Conservation (phyloP, 2,113 vertebrate genomes). For the Aegithalos caudatus region DNA sequence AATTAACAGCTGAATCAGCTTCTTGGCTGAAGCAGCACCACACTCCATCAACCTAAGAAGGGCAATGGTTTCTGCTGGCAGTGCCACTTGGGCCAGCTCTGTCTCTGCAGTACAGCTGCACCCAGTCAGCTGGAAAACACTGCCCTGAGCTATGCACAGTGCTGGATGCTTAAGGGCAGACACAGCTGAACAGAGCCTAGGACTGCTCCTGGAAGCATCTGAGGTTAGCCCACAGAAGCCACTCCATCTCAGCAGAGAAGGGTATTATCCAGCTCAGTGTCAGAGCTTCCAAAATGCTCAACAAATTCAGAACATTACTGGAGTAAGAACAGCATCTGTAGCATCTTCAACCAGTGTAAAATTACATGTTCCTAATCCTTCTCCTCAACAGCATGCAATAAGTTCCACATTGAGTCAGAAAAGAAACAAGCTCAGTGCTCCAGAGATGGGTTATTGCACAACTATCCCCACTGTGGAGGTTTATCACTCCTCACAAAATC, state of each 20-base stretch:
- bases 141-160: background rate
- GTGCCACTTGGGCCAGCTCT: background rate
- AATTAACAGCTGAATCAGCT: background rate
- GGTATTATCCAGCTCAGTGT: background rate
- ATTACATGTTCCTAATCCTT: constrained; percentile 28
- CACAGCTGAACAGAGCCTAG: background rate
- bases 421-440: background rate
- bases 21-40: background rate
- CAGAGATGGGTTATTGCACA: background rate
- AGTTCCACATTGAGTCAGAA: background rate
- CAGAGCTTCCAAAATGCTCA: constrained; percentile 23
- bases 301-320: constrained; percentile 42
- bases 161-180: background rate
- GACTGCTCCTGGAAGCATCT: background rate
- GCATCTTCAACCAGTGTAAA: constrained; percentile 18
- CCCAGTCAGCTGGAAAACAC: background rate
- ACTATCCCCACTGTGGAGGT: background rate
- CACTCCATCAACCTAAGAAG: background rate
- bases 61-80: background rate
- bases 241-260: background rate
- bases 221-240: background rate
- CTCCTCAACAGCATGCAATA: background rate
- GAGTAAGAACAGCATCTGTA: constrained; percentile 27
- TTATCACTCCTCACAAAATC: background rate
- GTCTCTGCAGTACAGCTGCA: background rate